These are phyloP conservation scores for Fabriciana adippe DNA, from an alignment of 2,888 invertebrate species.

Conservation along the genomic window DNA sequence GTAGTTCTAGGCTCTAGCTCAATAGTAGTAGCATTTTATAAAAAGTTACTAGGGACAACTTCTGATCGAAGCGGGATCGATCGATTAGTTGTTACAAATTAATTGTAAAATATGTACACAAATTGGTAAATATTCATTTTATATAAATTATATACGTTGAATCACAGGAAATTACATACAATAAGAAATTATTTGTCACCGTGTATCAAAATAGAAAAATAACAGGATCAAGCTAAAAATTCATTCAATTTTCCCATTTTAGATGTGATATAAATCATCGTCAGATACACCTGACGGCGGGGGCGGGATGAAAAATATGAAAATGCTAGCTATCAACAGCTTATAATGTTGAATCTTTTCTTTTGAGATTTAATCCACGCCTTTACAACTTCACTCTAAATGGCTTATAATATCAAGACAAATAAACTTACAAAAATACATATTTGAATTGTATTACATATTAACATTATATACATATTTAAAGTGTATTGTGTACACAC, in stretches of 20 bases:
- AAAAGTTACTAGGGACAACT: too few relatives aligned
- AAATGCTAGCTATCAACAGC: constrained; percentile 45
- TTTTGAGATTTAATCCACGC: constrained; percentile 28
- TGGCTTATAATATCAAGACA: constrained; percentile 1
- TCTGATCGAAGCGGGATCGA: too few relatives aligned
- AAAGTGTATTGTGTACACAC: too few relatives aligned
- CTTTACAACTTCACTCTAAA: not conserved
- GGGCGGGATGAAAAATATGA: constrained; percentile 67
- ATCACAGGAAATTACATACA: not conserved
- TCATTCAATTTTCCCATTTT: constrained; percentile 65
- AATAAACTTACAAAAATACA: not conserved
- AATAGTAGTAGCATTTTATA: too few relatives aligned
- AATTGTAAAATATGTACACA: not conserved
- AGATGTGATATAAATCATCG: constrained; percentile 69
- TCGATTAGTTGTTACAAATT: not conserved
- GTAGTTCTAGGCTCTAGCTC: too few relatives aligned
- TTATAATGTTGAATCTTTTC: constrained; percentile 33
- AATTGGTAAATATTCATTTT: not conserved
- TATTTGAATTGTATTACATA: too few relatives aligned
- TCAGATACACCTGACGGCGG: constrained; percentile 68
- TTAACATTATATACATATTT: too few relatives aligned
- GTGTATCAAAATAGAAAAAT: constrained; percentile 45
- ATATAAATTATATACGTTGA: not conserved
- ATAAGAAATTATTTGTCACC: constrained; percentile 25
- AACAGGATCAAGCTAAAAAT: constrained; percentile 54